These are phyloP conservation scores for Hippocampus guttulatus DNA, from an alignment of 2,113 vertebrate genomes.

Conservation along the genomic window DNA sequence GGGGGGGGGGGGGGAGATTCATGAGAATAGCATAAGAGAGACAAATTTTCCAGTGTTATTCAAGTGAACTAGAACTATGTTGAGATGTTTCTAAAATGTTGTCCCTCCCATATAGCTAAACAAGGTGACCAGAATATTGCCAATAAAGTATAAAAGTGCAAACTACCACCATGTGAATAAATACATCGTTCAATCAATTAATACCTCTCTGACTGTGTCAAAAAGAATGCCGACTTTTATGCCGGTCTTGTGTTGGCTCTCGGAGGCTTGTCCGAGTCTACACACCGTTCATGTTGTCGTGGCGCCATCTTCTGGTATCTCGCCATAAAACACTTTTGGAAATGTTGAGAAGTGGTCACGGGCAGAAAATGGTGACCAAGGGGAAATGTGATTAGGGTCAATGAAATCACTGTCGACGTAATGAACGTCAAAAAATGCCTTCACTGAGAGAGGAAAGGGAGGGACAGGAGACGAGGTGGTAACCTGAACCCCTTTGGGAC, in stretches of 20 bases:
- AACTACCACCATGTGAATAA: background rate
- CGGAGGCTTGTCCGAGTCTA: background rate
- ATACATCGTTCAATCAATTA: background rate
- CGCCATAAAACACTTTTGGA: background rate
- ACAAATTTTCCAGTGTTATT: no score
- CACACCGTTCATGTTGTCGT: background rate
- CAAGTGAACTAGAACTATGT: no score
- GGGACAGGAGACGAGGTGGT: constrained; percentile 1
- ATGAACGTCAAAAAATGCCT: background rate
- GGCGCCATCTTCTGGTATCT: constrained; percentile 49
- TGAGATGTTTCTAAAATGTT: background rate
- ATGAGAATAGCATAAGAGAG: no score
- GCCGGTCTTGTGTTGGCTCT: background rate
- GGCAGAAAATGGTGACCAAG: constrained; percentile 2
- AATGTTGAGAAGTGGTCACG: background rate
- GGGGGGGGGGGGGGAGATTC: no score
- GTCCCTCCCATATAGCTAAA: background rate
- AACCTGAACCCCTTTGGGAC: constrained; percentile 38
- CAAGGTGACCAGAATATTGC: background rate
- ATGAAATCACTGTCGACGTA: background rate
- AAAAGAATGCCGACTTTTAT: background rate
- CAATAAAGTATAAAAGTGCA: background rate
- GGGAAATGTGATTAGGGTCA: background rate
- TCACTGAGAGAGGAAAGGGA: background rate
- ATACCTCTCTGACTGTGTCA: background rate